Base-by-base conservation (phyloP, 2,113 vertebrate genomes). In the Indicator indicator region DNA sequence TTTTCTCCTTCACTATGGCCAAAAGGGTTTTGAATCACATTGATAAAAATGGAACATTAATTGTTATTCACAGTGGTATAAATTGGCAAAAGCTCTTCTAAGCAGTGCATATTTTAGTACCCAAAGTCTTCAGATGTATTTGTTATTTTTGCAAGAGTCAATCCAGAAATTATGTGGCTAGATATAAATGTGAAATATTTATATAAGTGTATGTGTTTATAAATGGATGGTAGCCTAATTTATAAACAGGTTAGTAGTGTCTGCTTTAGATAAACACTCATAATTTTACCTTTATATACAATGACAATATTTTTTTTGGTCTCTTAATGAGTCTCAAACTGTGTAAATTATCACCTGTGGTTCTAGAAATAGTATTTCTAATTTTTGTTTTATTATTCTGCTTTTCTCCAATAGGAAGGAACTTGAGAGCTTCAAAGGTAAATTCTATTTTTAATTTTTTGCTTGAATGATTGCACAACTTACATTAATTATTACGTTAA, bases 391-490 rank as follows among this genome's bases (percentile, higher is more conserved):
- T 59, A 50, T 4, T 21, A 33, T 97, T 96, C 69, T 80, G 72
- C 86, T 79, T 97, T 89, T 92, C 58, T 96, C 71, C 78, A 96
- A 96, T 96, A 99, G 99, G 98, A 99, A 97, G 97, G 99, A 99
- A 96, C 96, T 99, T 79, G 99, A 99, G 95, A 95, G 92, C 59
- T 98, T 99, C 87, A 98, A 99, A 99, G 99, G 99, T 99, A 98
- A 98, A 93, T 89, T 80, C 28, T 86, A 1, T 88, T 79, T 96
- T 95, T 79, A 50, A 69, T 94, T 96, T 92, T 77, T 26, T 71
- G 33, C 24, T 54, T 73, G 27, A 81, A 44, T 40, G 3, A 80
- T 77, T 83, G 14, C 21, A 65, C 27, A 18, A 30, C 5, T 88
- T 87, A 24, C 1, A 20, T 38, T 59, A 76, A 58, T 82, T 75